phyloP scores from a whole-genome alignment of 2,113 vertebrate genomes.

The Thinocorus orbignyianus region DNA sequence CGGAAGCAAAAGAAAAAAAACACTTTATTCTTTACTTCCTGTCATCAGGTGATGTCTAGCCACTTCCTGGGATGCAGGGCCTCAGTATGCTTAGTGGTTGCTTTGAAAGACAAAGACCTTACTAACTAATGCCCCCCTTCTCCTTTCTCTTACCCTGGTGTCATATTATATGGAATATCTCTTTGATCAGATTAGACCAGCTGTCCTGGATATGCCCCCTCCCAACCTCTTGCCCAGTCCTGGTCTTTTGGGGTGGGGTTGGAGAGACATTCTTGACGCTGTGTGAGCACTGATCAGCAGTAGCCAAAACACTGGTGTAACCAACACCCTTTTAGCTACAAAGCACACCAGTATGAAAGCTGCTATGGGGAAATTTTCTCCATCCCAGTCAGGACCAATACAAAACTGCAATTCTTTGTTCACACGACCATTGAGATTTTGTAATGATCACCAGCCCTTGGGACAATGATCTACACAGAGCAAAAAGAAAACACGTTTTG shows the following conservation, averaged over 20 bases:
- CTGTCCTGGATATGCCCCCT: neutral
- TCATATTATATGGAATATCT: neutral
- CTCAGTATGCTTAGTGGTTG: too few species aligned
- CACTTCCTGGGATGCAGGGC: neutral
- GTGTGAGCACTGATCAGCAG: neutral
- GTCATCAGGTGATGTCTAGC: neutral
- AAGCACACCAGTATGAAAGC: neutral
- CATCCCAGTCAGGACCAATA: neutral
- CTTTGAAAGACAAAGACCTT: neutral
- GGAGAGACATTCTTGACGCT: too few species aligned
- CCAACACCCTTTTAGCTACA: neutral
- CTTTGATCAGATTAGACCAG: too few species aligned
- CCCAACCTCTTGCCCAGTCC: neutral
- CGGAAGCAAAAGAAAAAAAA: neutral
- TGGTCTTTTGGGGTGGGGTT: neutral
- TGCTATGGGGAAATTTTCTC: neutral
- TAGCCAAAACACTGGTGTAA: neutral
- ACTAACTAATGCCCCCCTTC: neutral
- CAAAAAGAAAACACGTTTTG: neutral
- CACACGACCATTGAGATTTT: rapidly evolving
- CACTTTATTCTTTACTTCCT: neutral
- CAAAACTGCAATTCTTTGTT: neutral
- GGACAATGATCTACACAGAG: neutral
- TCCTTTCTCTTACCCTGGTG: neutral
- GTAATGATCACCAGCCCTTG: neutral